A percentile compares a stretch with the other conserved stretches of the same genome.
Evolutionary conservation across 2,113 vertebrate species (phyloP).

Genomic region (Mus pahari): DNA sequence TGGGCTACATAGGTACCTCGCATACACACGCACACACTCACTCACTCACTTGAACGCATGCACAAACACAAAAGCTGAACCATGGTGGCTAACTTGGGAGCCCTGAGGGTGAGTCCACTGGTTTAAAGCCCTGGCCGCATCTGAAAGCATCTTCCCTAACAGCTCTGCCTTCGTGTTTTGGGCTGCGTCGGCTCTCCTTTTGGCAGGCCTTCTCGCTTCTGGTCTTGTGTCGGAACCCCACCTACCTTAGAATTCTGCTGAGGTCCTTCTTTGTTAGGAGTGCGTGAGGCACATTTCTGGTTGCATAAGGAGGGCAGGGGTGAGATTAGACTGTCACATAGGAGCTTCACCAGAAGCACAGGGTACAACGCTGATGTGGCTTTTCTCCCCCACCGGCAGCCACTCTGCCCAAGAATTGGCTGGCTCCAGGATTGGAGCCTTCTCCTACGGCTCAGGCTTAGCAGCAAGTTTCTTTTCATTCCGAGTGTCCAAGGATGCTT

Average conservation of each 20-base stretch:
- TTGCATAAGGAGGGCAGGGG: neutral
- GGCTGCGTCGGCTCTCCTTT: neutral
- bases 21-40: neutral
- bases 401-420: conserved; percentile 85
- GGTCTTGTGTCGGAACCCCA: neutral
- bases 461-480: conserved; percentile 89
- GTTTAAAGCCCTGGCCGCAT: neutral
- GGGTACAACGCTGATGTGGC: fast-evolving
- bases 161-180: neutral
- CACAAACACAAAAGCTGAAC: neutral
- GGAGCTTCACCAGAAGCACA: neutral
- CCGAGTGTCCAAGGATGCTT: conserved; percentile 79
- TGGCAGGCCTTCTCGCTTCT: neutral
- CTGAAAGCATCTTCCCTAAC: neutral
- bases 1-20: neutral
- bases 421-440: conserved; percentile 85
- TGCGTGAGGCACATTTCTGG: neutral
- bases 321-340: fast-evolving
- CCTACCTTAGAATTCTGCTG: neutral
- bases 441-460: conserved; percentile 89
- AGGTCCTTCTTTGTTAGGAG: neutral
- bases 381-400: conserved; percentile 28
- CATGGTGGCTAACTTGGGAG: neutral
- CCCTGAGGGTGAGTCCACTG: too few species aligned
- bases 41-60: too few species aligned